Evolutionary conservation across 2,113 vertebrate species (phyloP).

Genomic region (Osmerus eperlanus): DNA sequence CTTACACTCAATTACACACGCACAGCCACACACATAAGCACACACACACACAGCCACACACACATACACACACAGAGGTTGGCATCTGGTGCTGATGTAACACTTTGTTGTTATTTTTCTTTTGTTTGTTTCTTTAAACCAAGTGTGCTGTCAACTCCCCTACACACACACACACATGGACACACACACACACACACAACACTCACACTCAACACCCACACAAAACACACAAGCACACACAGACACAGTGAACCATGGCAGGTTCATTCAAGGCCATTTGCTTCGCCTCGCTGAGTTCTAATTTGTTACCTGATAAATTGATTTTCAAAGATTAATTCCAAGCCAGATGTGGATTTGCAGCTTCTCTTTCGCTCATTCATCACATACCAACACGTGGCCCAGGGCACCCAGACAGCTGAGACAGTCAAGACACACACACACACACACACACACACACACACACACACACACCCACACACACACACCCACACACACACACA

Average conservation of each 20-base stretch:
- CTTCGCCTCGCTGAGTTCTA: conserved; percentile 41
- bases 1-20: neutral
- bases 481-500: too few species aligned
- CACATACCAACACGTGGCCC: neutral
- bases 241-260: too few species aligned
- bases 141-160: neutral
- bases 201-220: too few species aligned
- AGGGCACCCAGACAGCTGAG: neutral
- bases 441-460: too few species aligned
- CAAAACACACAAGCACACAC: too few species aligned
- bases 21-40: too few species aligned
- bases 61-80: neutral
- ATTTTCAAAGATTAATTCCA: conserved; percentile 54
- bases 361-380: conserved; percentile 40
- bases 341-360: conserved; percentile 46
- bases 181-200: too few species aligned
- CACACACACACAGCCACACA: too few species aligned
- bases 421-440: neutral
- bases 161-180: neutral
- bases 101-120: conserved; percentile 26
- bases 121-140: neutral
- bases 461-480: too few species aligned
- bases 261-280: conserved; percentile 17
- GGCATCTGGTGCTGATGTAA: conserved; percentile 37
- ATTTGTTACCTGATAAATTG: conserved; percentile 62